Conservation (phyloP, 2,888 invertebrate species). For the Hirtodrosophila alboralis region DNA sequence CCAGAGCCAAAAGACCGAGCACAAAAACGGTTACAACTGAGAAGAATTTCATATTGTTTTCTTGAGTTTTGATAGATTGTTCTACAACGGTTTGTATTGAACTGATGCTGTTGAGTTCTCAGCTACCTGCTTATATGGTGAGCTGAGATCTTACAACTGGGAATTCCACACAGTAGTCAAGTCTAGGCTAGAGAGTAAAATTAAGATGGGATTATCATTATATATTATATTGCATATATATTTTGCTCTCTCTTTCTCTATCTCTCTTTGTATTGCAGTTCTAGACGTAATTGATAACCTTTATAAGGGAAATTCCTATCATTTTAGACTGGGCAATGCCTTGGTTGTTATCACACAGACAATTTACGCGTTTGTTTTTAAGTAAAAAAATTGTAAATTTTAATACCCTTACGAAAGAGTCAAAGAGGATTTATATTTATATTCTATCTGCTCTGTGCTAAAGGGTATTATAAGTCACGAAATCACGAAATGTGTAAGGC, state of each 20-base stretch:
- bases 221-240: neutral
- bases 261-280: too few relatives aligned
- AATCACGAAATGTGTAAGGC: too few relatives aligned
- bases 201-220: neutral
- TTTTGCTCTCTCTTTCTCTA: too few relatives aligned
- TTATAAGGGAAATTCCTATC: conserved; percentile 9
- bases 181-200: too few relatives aligned
- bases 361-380: too few relatives aligned
- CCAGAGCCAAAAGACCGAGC: conserved; percentile 62
- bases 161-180: conserved; percentile 23
- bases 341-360: neutral
- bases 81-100: conserved; percentile 16
- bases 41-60: conserved; percentile 63
- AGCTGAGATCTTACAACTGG: neutral
- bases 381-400: too few relatives aligned
- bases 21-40: conserved; percentile 60
- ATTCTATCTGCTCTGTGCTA: too few relatives aligned
- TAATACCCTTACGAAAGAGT: too few relatives aligned
- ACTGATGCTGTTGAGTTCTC: conserved; percentile 28
- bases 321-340: neutral
- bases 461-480: too few relatives aligned
- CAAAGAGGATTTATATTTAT: too few relatives aligned
- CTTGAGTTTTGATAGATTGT: conserved; percentile 19
- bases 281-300: neutral
- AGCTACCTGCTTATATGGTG: conserved; percentile 29